Evolutionary conservation across 2,113 vertebrate species (phyloP).

Genomic region (Peromyscus maniculatus): DNA sequence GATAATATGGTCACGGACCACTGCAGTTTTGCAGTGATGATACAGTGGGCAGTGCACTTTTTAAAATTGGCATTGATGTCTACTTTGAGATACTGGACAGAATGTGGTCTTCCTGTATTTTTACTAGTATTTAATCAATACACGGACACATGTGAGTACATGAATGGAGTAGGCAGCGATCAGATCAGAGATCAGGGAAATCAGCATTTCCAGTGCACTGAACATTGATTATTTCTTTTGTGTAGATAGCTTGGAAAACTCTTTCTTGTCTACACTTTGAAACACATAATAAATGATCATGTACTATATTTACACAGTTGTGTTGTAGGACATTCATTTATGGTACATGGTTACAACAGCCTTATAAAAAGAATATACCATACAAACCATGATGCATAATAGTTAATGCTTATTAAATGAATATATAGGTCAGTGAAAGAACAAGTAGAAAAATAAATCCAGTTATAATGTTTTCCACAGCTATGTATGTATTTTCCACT

Average conservation of each 20-base stretch:
- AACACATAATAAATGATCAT: background rate
- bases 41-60: background rate
- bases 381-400: background rate
- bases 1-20: background rate
- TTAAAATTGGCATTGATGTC: background rate
- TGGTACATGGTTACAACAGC: background rate
- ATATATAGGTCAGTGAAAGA: background rate
- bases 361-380: background rate
- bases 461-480: background rate
- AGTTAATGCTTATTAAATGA: constrained; percentile 31
- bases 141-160: background rate
- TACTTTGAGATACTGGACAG: background rate
- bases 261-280: background rate
- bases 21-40: background rate
- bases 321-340: background rate
- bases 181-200: background rate
- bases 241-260: background rate
- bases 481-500: background rate
- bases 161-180: background rate
- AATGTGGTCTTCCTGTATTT: background rate
- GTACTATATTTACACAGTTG: background rate
- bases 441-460: background rate
- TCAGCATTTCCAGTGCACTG: too few relatives aligned
- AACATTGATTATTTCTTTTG: background rate
- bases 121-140: background rate